phyloP scores from a whole-genome alignment of 2,888 invertebrate genomes.

The Protodeltote pygarga region DNA sequence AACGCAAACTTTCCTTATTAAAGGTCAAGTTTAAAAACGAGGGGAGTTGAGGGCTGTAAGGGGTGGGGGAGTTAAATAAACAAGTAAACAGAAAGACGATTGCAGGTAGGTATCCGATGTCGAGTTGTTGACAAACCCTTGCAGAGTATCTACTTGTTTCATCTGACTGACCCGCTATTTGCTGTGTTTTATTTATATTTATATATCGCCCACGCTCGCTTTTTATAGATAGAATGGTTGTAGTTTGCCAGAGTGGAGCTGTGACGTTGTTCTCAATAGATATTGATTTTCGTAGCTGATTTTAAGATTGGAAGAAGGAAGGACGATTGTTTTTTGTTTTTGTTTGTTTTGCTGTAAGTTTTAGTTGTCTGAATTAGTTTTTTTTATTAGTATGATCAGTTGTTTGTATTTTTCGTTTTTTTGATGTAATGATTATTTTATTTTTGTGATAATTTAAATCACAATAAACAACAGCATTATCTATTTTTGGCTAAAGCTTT shows the following conservation, averaged over 20 bases:
- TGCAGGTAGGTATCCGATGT: conserved; percentile 51
- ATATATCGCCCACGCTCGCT: conserved; percentile 7
- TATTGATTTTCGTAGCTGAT: neutral
- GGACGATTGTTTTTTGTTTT: too few relatives aligned
- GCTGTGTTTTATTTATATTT: conserved; percentile 35
- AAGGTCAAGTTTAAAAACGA: conserved; percentile 43
- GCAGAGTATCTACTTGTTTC: conserved; percentile 39
- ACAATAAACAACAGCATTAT: too few relatives aligned
- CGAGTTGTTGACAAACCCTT: conserved; percentile 54
- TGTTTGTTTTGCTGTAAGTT: too few relatives aligned
- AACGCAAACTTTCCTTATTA: conserved; percentile 32
- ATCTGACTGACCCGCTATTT: conserved; percentile 35
- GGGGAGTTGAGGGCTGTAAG: conserved; percentile 13
- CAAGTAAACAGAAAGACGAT: conserved; percentile 51
- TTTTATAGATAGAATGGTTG: neutral
- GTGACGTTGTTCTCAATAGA: conserved; percentile 1
- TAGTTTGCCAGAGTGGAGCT: conserved; percentile 10
- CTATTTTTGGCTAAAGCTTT: too few relatives aligned
- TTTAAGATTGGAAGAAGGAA: too few relatives aligned
- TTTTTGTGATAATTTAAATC: neutral
- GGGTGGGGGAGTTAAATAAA: conserved; percentile 19
- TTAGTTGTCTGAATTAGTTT: too few relatives aligned
- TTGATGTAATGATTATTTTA: too few relatives aligned
- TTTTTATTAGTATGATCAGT: too few relatives aligned
- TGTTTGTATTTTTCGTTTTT: too few relatives aligned